phyloP scores from a whole-genome alignment of 2,888 invertebrate genomes.

The Ectobius pallidus region DNA sequence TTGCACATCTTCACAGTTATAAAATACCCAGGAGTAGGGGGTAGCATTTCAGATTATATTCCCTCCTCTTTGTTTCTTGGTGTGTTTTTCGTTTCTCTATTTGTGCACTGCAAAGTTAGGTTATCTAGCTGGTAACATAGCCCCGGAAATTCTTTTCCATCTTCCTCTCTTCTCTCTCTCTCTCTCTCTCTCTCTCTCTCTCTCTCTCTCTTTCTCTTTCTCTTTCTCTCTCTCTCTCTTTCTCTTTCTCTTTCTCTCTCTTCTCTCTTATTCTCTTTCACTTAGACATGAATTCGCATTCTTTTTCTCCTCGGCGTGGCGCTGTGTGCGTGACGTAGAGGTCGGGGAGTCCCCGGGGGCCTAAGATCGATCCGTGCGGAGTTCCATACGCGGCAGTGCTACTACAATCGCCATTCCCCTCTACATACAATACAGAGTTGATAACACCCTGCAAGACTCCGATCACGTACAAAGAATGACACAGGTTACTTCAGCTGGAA shows the following conservation, averaged over 20 bases:
- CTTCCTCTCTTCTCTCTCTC: too few species aligned
- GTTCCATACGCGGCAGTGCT: constrained; percentile 1
- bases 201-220: not conserved
- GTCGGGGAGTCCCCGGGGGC: constrained; percentile 19
- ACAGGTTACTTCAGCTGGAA: too few species aligned
- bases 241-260: not conserved
- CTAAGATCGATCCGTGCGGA: constrained; percentile 10
- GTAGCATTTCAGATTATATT: constrained; percentile 3
- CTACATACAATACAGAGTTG: not conserved
- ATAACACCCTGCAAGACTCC: not conserved
- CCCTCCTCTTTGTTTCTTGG: not conserved
- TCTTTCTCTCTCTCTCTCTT: not conserved
- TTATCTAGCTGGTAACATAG: not conserved
- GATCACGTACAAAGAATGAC: not conserved
- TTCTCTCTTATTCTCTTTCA: too few species aligned
- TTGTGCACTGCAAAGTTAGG: not conserved
- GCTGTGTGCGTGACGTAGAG: constrained; percentile 5
- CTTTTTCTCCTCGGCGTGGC: not conserved
- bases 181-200: too few species aligned
- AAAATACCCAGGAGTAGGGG: constrained; percentile 15
- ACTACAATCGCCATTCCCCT: constrained; percentile 1
- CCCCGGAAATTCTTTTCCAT: constrained; percentile 3
- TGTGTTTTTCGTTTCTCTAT: not conserved
- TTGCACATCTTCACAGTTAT: constrained; percentile 1
- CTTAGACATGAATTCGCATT: not conserved